phyloP scores from a whole-genome alignment of 2,888 invertebrate species.

The Apamea crenata region DNA sequence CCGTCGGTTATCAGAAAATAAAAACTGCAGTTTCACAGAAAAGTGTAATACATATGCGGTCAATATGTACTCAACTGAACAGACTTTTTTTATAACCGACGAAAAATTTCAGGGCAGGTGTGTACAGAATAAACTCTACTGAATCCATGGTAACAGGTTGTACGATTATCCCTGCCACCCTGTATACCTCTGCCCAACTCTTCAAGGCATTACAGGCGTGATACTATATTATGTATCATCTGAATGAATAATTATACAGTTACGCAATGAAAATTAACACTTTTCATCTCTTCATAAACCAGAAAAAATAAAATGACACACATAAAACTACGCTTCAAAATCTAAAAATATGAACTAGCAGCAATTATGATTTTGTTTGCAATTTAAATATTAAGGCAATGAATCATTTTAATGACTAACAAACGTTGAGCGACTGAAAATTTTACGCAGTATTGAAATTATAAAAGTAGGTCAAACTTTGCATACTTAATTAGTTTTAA shows the following conservation, averaged over 20 bases:
- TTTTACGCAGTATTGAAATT: constrained; percentile 66
- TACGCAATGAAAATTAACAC: neutral
- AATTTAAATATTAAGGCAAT: constrained; percentile 52
- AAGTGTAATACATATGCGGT: too few species aligned
- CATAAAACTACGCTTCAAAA: constrained; percentile 42
- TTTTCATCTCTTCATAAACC: neutral
- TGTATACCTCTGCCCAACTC: neutral
- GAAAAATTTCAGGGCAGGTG: too few species aligned
- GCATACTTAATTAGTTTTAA: constrained; percentile 59
- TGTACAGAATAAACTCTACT: too few species aligned
- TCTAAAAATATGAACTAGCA: constrained; percentile 53
- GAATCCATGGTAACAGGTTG: too few species aligned
- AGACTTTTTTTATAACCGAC: too few species aligned
- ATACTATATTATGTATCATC: neutral
- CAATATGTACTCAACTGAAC: too few species aligned
- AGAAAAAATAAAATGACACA: constrained; percentile 25
- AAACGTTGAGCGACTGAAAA: constrained; percentile 54
- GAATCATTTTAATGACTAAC: constrained; percentile 66
- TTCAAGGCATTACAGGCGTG: neutral
- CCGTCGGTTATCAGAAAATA: too few species aligned
- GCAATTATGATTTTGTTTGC: constrained; percentile 56
- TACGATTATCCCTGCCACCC: too few species aligned
- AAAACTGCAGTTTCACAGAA: too few species aligned
- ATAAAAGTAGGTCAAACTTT: constrained; percentile 64
- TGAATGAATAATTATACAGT: constrained; percentile 6